A percentile compares a stretch with the other conserved stretches of the same genome.
Evolutionary conservation across 2,797 vertebrate species (phyloP).

Genomic region (Thamnophis elegans): DNA sequence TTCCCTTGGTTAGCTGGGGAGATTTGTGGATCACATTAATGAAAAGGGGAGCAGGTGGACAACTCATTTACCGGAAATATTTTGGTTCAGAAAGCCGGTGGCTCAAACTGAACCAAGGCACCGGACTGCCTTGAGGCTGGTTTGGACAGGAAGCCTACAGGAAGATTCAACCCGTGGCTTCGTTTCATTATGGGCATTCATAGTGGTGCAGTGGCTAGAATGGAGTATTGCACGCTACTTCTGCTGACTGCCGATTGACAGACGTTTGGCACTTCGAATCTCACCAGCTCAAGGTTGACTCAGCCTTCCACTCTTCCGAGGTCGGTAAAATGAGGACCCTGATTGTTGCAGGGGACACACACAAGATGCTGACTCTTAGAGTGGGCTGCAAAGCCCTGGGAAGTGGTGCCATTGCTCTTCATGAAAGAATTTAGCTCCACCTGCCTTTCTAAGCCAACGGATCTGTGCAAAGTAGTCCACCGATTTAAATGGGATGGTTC

Average conservation of each 20-base stretch:
- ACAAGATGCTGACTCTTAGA: not conserved
- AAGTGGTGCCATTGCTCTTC: not conserved
- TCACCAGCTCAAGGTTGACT: too few species aligned
- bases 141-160: not conserved
- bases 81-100: not conserved
- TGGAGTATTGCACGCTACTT: too few species aligned
- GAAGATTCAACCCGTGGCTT: not conserved
- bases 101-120: not conserved
- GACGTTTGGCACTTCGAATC: too few species aligned
- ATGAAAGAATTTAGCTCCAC: not conserved
- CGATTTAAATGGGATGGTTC: not conserved
- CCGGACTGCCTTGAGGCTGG: not conserved
- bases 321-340: not conserved
- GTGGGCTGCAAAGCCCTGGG: not conserved
- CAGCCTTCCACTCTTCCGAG: too few species aligned
- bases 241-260: too few species aligned
- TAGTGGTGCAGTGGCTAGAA: too few species aligned
- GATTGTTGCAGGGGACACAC: not conserved
- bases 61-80: not conserved
- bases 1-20: not conserved
- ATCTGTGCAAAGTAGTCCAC: not conserved
- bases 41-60: not conserved
- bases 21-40: not conserved
- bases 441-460: not conserved
- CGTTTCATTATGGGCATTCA: not conserved